These are phyloP conservation scores for Pteromalus puparum DNA, from an alignment of 1,140 invertebrate genomes.

Conservation along the genomic window DNA sequence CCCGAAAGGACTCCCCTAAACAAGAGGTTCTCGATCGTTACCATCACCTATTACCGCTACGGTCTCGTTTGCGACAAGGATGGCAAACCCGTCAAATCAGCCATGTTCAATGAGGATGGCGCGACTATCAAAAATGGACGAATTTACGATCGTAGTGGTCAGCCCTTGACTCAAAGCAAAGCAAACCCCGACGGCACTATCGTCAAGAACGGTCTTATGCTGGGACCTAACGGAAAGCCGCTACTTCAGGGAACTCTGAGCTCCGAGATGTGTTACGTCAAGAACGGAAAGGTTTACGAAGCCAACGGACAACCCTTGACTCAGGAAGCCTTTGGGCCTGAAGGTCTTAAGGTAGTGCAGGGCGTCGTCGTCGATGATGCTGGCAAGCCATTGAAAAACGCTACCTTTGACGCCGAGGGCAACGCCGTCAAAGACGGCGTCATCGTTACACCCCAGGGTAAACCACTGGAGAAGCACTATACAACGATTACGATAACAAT, in stretches of 20 bases:
- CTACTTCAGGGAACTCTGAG: constrained; percentile 60
- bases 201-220: constrained; percentile 69
- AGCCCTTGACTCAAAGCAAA: constrained; percentile 62
- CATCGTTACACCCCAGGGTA: constrained; percentile 62
- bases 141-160: constrained; percentile 64
- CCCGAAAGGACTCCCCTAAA: constrained; percentile 64
- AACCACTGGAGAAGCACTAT: constrained; percentile 69
- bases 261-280: constrained; percentile 66
- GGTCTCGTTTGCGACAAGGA: constrained; percentile 68
- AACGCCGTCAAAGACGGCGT: constrained; percentile 70
- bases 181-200: constrained; percentile 63
- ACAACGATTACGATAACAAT: constrained; percentile 64
- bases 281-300: constrained; percentile 66
- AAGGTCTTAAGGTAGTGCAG: constrained; percentile 67
- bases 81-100: constrained; percentile 65
- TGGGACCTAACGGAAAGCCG: constrained; percentile 64
- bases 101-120: constrained; percentile 66
- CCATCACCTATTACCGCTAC: constrained; percentile 65
- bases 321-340: constrained; percentile 71
- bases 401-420: constrained; percentile 66
- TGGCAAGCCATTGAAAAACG: constrained; percentile 67
- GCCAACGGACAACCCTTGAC: constrained; percentile 64
- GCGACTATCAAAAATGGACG: constrained; percentile 67
- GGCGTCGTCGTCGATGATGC: constrained; percentile 68
- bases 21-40: constrained; percentile 64